phyloP scores from a whole-genome alignment of 23 tunicate species.

The Pegea sp. region DNA sequence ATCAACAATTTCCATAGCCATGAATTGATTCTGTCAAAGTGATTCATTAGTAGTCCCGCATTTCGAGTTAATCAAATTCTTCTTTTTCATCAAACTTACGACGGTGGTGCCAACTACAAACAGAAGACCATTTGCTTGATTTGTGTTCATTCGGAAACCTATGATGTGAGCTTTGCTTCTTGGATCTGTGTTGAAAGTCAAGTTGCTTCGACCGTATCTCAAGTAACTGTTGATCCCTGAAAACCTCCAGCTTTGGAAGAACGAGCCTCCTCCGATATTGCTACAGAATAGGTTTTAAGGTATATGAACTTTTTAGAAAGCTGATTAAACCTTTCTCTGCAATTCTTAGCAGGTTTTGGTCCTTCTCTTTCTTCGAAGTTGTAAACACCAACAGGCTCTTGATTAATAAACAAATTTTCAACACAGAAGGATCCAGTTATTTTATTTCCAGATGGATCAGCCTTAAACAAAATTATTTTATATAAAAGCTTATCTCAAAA shows the following conservation, averaged over 20 bases:
- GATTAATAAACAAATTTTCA: too few species aligned
- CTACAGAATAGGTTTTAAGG: background rate
- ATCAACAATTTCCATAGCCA: constrained; percentile 57
- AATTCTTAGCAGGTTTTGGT: constrained; percentile 30
- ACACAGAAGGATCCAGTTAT: too few species aligned
- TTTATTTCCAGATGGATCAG: too few species aligned
- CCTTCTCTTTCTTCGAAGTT: constrained; percentile 35
- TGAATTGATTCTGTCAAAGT: constrained; percentile 39
- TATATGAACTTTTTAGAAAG: background rate
- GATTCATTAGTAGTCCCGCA: background rate
- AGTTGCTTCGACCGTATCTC: constrained; percentile 10
- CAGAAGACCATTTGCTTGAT: constrained; percentile 28
- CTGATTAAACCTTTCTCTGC: constrained; percentile 2
- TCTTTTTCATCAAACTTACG: constrained; percentile 18
- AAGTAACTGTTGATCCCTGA: constrained; percentile 61
- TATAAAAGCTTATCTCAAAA: too few species aligned
- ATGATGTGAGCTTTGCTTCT: constrained; percentile 11
- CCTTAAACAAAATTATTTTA: too few species aligned
- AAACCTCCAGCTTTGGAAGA: constrained; percentile 33
- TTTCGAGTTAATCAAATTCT: background rate
- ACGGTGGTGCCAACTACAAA: constrained; percentile 27
- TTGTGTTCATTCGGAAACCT: constrained; percentile 33
- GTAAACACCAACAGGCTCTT: constrained; percentile 43
- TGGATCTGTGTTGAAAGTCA: background rate
- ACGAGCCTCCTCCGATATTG: background rate